These are phyloP conservation scores for Aphelenchoides besseyi DNA, from an alignment of 1,140 invertebrate species.

Conservation along the genomic window DNA sequence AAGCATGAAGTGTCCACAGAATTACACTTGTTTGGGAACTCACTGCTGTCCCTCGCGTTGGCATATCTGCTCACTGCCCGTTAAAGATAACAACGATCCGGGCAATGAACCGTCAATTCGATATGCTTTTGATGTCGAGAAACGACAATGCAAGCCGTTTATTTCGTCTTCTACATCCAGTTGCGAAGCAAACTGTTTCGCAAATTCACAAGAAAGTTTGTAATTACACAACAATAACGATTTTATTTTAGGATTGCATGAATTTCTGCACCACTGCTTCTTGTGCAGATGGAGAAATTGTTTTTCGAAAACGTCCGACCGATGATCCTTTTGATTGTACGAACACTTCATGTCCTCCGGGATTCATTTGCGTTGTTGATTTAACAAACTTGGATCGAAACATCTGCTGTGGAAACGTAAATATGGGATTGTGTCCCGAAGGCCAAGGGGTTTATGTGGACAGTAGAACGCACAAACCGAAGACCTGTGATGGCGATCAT, in stretches of 20 bases:
- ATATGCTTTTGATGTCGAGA: conserved; percentile 26
- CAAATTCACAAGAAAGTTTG: too few species aligned
- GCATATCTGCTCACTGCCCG: conserved; percentile 15
- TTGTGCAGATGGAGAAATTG: conserved; percentile 31
- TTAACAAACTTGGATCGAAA: conserved; percentile 21
- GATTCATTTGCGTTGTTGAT: conserved; percentile 32
- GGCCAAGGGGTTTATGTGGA: conserved; percentile 33
- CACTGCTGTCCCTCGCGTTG: conserved; percentile 24
- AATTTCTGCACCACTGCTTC: conserved; percentile 31
- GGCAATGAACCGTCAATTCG: conserved; percentile 28
- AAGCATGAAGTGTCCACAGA: conserved; percentile 25
- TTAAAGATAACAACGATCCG: conserved; percentile 18
- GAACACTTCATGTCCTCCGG: conserved; percentile 16
- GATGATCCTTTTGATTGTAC: conserved; percentile 30
- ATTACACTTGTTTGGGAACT: conserved; percentile 23
- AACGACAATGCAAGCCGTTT: conserved; percentile 23
- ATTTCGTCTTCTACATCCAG: too few species aligned
- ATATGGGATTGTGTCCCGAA: conserved; percentile 32
- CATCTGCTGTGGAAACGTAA: conserved; percentile 27
- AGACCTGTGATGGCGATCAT: conserved; percentile 19
- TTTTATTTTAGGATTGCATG: conserved; percentile 7
- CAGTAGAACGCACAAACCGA: conserved; percentile 28
- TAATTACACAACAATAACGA: too few species aligned
- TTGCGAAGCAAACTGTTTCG: too few species aligned
- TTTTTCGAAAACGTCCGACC: conserved; percentile 15